Evolutionary conservation across 2,113 vertebrate genomes (phyloP).

Genomic region (Lepus europaeus): DNA sequence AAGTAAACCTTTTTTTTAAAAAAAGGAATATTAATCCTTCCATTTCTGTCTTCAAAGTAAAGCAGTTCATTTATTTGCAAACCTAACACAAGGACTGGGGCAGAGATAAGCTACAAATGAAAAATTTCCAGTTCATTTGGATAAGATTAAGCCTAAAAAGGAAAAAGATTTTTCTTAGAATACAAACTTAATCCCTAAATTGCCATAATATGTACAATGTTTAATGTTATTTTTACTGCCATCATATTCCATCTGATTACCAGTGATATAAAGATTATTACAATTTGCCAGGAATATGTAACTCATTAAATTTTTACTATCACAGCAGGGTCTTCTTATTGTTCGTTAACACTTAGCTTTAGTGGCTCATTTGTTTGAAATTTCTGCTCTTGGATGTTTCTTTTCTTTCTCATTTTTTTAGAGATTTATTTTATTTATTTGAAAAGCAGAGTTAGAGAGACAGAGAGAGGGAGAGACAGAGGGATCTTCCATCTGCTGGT

Average conservation of each 20-base stretch:
- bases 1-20: too few species aligned
- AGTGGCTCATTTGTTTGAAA: not conserved
- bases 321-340: not conserved
- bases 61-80: constrained; percentile 5
- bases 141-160: not conserved
- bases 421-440: too few species aligned
- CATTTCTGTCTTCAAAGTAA: constrained; percentile 17
- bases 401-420: too few species aligned
- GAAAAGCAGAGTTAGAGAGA: too few species aligned
- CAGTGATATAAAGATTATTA: not conserved
- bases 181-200: not conserved
- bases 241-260: not conserved
- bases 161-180: not conserved
- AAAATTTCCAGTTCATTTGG: not conserved
- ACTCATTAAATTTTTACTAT: not conserved
- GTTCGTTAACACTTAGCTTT: not conserved
- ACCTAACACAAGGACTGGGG: not conserved
- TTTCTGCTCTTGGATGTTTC: too few species aligned
- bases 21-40: too few species aligned
- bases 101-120: not conserved
- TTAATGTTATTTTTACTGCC: not conserved
- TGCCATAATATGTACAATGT: not conserved
- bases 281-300: not conserved
- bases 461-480: too few species aligned
- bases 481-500: too few species aligned